Percentiles rank a stretch among this genome's conserved stretches.
Evolutionary conservation across 2,797 vertebrate genomes (phyloP).

Genomic region (Sus cebifrons): DNA sequence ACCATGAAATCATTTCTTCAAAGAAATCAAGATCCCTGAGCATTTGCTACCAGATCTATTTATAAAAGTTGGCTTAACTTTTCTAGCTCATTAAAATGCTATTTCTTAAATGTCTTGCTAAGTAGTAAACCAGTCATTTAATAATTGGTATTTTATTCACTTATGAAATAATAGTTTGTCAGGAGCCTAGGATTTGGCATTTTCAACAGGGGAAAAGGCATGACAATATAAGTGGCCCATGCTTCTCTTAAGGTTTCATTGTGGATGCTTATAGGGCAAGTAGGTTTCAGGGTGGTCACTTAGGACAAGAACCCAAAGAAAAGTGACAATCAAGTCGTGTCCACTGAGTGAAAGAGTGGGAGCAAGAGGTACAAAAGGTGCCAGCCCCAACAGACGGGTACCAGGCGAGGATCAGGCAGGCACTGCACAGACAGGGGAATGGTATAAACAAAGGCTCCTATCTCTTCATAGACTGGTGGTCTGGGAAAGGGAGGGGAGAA

Average conservation of each 20-base stretch:
- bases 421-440: neutral
- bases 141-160: neutral
- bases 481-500: neutral
- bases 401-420: neutral
- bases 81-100: neutral
- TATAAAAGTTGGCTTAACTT: neutral
- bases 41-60: neutral
- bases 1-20: neutral
- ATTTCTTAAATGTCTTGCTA: neutral
- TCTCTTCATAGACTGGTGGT: neutral
- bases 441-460: neutral
- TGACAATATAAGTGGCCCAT: no score
- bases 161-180: neutral
- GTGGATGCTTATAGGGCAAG: neutral
- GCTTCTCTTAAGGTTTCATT: neutral
- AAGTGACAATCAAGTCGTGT: neutral
- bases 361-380: neutral
- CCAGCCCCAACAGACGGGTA: no score
- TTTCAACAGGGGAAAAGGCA: neutral
- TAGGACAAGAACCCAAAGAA: neutral
- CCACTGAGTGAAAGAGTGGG: neutral
- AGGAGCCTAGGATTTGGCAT: neutral
- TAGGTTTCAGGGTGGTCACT: neutral
- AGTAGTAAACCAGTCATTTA: neutral
- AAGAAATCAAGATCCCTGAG: neutral